These are phyloP conservation scores for Abrostola tripartita DNA, from an alignment of 2,888 invertebrate genomes.

Conservation along the genomic window DNA sequence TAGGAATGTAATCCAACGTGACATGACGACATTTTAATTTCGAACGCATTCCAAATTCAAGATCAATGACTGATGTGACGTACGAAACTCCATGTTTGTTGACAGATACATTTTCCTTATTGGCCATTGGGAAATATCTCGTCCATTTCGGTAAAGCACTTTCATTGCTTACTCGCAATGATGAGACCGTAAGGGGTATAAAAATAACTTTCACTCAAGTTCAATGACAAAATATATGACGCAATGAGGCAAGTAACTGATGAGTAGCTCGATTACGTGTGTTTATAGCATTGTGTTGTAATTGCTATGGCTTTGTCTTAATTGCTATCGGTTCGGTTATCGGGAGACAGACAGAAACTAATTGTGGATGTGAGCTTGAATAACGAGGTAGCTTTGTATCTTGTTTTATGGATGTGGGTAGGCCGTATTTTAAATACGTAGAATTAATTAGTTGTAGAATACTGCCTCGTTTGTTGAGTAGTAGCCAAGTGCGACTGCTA, in stretches of 20 bases:
- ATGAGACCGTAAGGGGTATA: constrained; percentile 50
- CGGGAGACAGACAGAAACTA: constrained; percentile 36
- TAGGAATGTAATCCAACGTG: constrained; percentile 47
- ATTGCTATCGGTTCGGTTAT: constrained; percentile 49
- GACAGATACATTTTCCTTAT: constrained; percentile 57
- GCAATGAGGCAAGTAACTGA: constrained; percentile 38
- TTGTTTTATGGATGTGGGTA: constrained; percentile 12
- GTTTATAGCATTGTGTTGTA: constrained; percentile 49
- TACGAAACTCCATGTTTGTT: constrained; percentile 35
- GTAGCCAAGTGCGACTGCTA: too few species aligned
- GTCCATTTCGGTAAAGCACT: constrained; percentile 64
- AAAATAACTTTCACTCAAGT: constrained; percentile 69
- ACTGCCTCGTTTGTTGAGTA: not conserved
- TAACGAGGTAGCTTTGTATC: constrained; percentile 29
- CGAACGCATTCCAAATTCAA: constrained; percentile 67
- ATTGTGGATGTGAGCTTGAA: constrained; percentile 36
- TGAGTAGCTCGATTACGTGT: constrained; percentile 46
- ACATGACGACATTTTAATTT: constrained; percentile 51
- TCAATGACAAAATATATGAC: constrained; percentile 62
- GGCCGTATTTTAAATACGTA: constrained; percentile 23
- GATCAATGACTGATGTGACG: constrained; percentile 72
- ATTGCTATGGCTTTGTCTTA: constrained; percentile 54
- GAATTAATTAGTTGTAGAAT: constrained; percentile 21
- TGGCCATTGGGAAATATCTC: constrained; percentile 33
- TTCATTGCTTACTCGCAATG: constrained; percentile 63